Evolutionary conservation across 2,888 invertebrate species (phyloP).

Genomic region (Diaphora mendica): DNA sequence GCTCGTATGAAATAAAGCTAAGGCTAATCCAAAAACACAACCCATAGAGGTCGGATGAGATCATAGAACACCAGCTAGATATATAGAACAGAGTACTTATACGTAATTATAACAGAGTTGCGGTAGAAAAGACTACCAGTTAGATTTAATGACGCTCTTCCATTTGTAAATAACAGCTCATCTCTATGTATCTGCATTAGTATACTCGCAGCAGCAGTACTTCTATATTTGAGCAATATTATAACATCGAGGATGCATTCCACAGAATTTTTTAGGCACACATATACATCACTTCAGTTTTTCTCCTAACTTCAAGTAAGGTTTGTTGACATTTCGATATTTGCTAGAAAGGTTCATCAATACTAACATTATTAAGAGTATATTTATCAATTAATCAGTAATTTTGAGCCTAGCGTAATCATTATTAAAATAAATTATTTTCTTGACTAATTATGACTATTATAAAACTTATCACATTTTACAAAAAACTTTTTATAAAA

Average conservation of each 20-base stretch:
- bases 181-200: background rate
- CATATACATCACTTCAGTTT: background rate
- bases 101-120: background rate
- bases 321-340: background rate
- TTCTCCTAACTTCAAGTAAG: background rate
- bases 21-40: slow-evolving; percentile 16
- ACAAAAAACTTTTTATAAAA: too few relatives aligned
- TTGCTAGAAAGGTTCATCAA: background rate
- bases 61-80: slow-evolving; percentile 6
- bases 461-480: background rate
- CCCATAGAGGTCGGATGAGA: slow-evolving; percentile 18
- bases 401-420: background rate
- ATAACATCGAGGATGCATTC: background rate
- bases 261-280: background rate
- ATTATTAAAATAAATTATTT: background rate
- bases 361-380: background rate
- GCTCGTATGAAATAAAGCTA: slow-evolving; percentile 14
- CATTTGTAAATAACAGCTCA: background rate
- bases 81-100: background rate
- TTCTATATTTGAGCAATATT: background rate
- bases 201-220: too few relatives aligned
- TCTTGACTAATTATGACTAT: background rate
- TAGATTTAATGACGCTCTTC: background rate
- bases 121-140: background rate
- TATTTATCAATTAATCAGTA: background rate